Percentiles rank a stretch among this genome's conserved stretches.
Conservation (phyloP, 2,888 invertebrate genomes). For the Elgonia sp. region DNA sequence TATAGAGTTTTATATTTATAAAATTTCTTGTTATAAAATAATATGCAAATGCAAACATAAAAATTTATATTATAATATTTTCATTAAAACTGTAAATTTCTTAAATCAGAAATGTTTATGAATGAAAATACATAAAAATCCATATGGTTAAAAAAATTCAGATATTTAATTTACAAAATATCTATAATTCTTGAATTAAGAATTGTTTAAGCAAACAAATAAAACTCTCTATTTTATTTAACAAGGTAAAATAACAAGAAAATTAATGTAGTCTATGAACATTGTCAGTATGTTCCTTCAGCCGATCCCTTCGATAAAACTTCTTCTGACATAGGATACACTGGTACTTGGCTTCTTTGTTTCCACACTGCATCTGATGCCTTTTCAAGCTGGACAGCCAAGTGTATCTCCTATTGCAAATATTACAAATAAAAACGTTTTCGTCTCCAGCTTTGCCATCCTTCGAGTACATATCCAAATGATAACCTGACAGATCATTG, state of each 20-base stretch:
- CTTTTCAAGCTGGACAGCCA: constrained; percentile 85
- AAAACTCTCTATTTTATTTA: too few species aligned
- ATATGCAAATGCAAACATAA: too few species aligned
- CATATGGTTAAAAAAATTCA: too few species aligned
- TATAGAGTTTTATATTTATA: too few species aligned
- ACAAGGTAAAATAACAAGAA: background rate
- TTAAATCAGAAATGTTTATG: too few species aligned
- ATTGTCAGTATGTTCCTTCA: constrained; percentile 77
- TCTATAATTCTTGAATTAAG: too few species aligned
- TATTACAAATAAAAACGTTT: constrained; percentile 84
- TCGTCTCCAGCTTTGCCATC: constrained; percentile 74
- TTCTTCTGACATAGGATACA: constrained; percentile 90
- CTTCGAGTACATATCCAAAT: constrained; percentile 49
- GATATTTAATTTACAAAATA: too few species aligned
- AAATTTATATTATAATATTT: too few species aligned
- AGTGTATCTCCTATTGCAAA: constrained; percentile 84
- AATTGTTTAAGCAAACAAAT: too few species aligned
- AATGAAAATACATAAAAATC: too few species aligned
- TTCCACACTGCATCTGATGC: constrained; percentile 85
- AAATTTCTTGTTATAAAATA: too few species aligned
- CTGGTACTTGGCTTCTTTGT: constrained; percentile 93
- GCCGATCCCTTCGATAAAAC: constrained; percentile 80
- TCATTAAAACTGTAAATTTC: too few species aligned
- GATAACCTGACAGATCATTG: constrained; percentile 54
- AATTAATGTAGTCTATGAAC: constrained; percentile 66